These are phyloP conservation scores for Furnarius figulus DNA, from an alignment of 2,113 vertebrate genomes.

Conservation along the genomic window DNA sequence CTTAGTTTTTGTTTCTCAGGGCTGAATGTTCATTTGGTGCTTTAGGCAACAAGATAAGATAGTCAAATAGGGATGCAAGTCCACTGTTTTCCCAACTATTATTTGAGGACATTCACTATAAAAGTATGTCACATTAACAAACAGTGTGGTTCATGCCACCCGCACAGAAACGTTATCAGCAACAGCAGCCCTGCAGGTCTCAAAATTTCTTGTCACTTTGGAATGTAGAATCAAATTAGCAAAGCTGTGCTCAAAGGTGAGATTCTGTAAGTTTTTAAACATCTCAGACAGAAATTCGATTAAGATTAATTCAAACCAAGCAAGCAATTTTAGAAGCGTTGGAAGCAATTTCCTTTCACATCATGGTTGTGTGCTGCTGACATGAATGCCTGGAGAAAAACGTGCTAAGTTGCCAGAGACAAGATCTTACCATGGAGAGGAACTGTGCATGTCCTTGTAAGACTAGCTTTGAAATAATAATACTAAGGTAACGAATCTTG, in stretches of 20 bases:
- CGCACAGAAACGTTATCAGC: conserved; percentile 43
- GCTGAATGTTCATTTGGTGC: not conserved
- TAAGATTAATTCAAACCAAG: conserved; percentile 79
- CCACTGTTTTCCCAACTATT: not conserved
- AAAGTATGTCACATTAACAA: conserved; percentile 31
- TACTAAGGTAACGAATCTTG: not conserved
- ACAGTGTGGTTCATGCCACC: conserved; percentile 7
- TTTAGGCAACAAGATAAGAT: not conserved
- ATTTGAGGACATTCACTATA: conserved; percentile 24
- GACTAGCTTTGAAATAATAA: not conserved
- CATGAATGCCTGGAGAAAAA: conserved; percentile 47
- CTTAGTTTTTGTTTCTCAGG: not conserved
- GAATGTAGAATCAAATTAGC: conserved; percentile 68
- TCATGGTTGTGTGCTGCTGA: conserved; percentile 57
- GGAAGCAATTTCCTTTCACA: conserved; percentile 74
- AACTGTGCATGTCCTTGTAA: not conserved
- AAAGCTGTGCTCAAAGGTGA: conserved; percentile 62
- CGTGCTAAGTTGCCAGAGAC: conserved; percentile 6
- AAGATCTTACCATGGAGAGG: not conserved
- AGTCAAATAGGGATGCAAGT: not conserved
- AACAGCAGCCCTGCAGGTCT: conserved; percentile 43
- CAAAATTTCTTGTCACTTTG: conserved; percentile 56
- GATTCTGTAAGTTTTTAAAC: conserved; percentile 76
- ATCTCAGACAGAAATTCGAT: conserved; percentile 77
- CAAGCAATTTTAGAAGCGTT: conserved; percentile 71